A percentile compares a stretch with the other conserved stretches of the same genome.
Conservation (phyloP, 2,113 vertebrate species). For the Lophotis ruficrista region DNA sequence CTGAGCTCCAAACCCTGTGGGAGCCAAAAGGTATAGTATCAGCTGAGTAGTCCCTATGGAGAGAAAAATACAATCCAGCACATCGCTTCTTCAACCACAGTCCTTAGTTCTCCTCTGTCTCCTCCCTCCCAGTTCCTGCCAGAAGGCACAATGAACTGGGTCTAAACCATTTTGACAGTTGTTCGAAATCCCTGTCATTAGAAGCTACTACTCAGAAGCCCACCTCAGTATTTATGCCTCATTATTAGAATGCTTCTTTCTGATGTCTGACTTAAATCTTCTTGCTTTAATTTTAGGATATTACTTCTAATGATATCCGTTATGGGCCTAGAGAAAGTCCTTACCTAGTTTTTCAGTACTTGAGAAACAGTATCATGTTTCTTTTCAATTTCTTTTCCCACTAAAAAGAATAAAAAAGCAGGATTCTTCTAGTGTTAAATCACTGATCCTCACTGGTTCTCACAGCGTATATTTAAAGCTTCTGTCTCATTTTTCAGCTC, state of each 20-base stretch:
- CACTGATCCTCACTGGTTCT: neutral
- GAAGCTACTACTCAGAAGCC: neutral
- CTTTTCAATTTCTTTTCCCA: neutral
- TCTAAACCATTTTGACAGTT: neutral
- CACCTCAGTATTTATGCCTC: neutral
- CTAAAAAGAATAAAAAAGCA: neutral
- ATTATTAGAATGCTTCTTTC: neutral
- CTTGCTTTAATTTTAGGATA: neutral
- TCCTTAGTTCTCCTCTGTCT: neutral
- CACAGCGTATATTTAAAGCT: fast-evolving
- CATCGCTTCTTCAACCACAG: neutral
- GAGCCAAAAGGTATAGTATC: neutral
- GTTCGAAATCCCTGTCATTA: neutral
- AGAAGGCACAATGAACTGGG: neutral
- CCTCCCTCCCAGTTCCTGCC: neutral
- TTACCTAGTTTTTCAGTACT: neutral
- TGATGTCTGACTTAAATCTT: neutral
- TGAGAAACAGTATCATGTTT: neutral
- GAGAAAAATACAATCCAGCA: neutral
- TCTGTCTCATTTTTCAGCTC: neutral
- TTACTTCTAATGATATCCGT: neutral
- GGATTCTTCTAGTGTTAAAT: neutral
- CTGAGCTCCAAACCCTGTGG: neutral
- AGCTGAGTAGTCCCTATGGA: neutral
- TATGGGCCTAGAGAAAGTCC: neutral